A percentile compares a stretch with the other conserved stretches of the same genome.
Evolutionary conservation across 1,140 invertebrate genomes (phyloP).

Genomic region (Anagrus nilaparvatae): DNA sequence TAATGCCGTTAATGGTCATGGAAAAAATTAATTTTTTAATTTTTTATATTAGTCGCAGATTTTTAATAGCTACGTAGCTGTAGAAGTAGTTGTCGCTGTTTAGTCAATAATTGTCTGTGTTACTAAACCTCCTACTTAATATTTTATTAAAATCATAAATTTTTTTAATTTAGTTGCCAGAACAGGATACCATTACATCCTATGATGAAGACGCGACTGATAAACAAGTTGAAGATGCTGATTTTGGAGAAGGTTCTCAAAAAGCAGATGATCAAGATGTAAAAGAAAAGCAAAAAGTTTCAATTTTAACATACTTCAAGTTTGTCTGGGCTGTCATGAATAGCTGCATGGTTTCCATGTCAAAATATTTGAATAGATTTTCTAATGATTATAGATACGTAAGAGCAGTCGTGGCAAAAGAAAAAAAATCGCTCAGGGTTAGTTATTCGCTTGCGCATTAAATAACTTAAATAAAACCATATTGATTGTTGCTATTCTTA

Average conservation of each 20-base stretch:
- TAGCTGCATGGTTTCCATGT: slow-evolving; percentile 80
- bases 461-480: background rate
- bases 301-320: slow-evolving; percentile 41
- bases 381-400: slow-evolving; percentile 92
- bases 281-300: slow-evolving; percentile 25
- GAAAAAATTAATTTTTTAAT: too few species aligned
- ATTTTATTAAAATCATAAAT: background rate
- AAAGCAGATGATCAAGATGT: slow-evolving; percentile 27
- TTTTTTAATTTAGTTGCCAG: slow-evolving; percentile 7
- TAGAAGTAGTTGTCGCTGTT: too few species aligned
- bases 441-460: slow-evolving; percentile 13
- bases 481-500: too few species aligned
- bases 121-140: slow-evolving; percentile 2
- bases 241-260: slow-evolving; percentile 10
- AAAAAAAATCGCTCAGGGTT: slow-evolving; percentile 81
- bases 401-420: slow-evolving; percentile 61
- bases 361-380: slow-evolving; percentile 72
- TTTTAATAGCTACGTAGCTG: too few species aligned
- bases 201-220: slow-evolving; percentile 15
- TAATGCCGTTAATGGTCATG: too few species aligned
- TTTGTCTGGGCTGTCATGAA: slow-evolving; percentile 63
- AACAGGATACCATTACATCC: slow-evolving; percentile 7
- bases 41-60: too few species aligned
- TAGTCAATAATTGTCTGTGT: too few species aligned
- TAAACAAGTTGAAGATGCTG: background rate